A percentile compares a stretch with the other conserved stretches of the same genome.
Conservation (phyloP, 2,113 vertebrate genomes). For the Galeopterus variegatus region DNA sequence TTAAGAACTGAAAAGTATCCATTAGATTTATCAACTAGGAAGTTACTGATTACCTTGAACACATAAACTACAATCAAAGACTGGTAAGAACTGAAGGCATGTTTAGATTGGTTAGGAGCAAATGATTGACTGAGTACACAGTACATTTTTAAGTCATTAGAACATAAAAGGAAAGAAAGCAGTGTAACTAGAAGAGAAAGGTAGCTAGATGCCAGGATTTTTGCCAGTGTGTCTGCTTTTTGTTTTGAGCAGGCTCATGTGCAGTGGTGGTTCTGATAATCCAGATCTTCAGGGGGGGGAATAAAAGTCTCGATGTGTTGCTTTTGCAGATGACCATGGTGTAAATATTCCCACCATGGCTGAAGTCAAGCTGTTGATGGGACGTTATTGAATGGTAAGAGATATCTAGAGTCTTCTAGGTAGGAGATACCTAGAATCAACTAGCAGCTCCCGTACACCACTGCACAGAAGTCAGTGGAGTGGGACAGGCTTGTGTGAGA, state of each 20-base stretch:
- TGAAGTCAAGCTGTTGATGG: background rate
- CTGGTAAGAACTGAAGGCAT: background rate
- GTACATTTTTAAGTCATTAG: background rate
- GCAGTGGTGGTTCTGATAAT: background rate
- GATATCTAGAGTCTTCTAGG: background rate
- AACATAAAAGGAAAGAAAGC: background rate
- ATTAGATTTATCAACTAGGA: background rate
- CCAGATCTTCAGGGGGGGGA: rapidly evolving
- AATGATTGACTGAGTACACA: background rate
- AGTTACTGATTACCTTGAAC: slow-evolving; percentile 28
- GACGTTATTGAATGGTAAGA: background rate
- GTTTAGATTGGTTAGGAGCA: background rate
- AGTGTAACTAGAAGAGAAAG: background rate
- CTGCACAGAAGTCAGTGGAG: background rate
- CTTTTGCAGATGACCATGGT: background rate
- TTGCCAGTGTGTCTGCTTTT: background rate
- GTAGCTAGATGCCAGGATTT: background rate
- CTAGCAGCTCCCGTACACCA: background rate
- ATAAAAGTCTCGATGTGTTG: background rate
- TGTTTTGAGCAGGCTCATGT: background rate
- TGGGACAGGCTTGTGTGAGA: background rate
- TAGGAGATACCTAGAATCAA: background rate
- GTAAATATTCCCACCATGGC: background rate
- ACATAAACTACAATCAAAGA: background rate
- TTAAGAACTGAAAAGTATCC: background rate